phyloP scores from a whole-genome alignment of 2,888 invertebrate species.

The Platycheirus albimanus region DNA sequence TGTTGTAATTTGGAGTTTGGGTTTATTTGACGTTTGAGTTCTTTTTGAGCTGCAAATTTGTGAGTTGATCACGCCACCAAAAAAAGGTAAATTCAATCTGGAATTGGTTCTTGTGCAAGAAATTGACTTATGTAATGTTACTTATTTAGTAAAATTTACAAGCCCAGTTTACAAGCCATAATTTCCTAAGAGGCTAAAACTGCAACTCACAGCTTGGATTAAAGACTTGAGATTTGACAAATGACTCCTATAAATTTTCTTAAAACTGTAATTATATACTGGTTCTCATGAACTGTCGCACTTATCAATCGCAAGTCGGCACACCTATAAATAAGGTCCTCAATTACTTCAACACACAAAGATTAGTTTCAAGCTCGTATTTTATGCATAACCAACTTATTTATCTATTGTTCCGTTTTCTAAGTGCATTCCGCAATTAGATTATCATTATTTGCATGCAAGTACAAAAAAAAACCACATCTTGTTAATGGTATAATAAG shows the following conservation, averaged over 20 bases:
- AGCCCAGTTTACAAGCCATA: no score
- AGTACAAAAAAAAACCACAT: slow-evolving; percentile 14
- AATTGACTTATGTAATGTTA: no score
- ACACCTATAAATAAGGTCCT: slow-evolving; percentile 10
- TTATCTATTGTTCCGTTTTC: slow-evolving; percentile 65
- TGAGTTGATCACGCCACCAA: no score
- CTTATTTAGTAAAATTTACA: no score
- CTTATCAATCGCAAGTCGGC: neutral
- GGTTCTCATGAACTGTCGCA: neutral
- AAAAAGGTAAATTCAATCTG: no score
- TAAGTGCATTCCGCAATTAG: slow-evolving; percentile 66
- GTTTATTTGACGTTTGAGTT: no score
- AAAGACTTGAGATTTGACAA: neutral
- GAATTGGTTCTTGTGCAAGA: no score
- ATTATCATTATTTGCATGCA: slow-evolving; percentile 63
- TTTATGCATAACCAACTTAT: slow-evolving; percentile 59
- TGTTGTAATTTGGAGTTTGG: no score
- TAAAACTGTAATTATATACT: neutral
- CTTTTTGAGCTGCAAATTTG: no score
- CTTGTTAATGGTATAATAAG: slow-evolving; percentile 16
- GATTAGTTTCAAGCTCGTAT: slow-evolving; percentile 42
- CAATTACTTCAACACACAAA: slow-evolving; percentile 27
- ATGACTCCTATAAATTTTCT: neutral
- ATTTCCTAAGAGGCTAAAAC: no score
- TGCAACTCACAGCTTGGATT: neutral